These are phyloP conservation scores for Caenorhabditis virilis DNA, from an alignment of 2,888 invertebrate genomes.

Conservation along the genomic window DNA sequence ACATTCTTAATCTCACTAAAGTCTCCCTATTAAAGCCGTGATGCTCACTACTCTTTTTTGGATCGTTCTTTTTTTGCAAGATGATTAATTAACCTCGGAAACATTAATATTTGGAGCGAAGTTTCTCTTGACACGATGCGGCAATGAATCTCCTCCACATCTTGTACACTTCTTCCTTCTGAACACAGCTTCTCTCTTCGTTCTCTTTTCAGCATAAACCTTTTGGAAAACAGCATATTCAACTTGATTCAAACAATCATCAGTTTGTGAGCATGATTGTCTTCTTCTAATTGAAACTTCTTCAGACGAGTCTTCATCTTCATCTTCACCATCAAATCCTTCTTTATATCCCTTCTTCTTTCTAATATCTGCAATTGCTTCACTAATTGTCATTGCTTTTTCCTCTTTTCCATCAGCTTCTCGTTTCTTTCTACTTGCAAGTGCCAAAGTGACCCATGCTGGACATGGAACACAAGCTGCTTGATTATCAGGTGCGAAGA, in stretches of 20 bases:
- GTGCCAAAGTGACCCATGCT: conserved; percentile 62
- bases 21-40: too few species aligned
- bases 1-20: too few species aligned
- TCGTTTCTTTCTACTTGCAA: conserved; percentile 53
- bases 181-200: conserved; percentile 54
- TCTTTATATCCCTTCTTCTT: conserved; percentile 48
- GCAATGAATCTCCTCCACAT: conserved; percentile 38
- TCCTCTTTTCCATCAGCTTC: conserved; percentile 13
- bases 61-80: too few species aligned
- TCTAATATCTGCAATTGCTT: conserved; percentile 55
- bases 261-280: conserved; percentile 51
- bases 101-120: conserved; percentile 61
- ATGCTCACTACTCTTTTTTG: too few species aligned
- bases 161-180: conserved; percentile 43
- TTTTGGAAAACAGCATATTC: conserved; percentile 57
- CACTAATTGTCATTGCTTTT: conserved; percentile 39
- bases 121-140: conserved; percentile 51
- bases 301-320: conserved; percentile 16
- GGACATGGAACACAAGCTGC: conserved; percentile 62
- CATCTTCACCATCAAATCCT: conserved; percentile 45
- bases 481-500: conserved; percentile 57
- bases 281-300: conserved; percentile 35
- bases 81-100: too few species aligned
- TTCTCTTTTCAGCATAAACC: conserved; percentile 53
- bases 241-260: conserved; percentile 59